phyloP scores from a whole-genome alignment of 2,888 invertebrate species.

The Drosophila niveifrons region DNA sequence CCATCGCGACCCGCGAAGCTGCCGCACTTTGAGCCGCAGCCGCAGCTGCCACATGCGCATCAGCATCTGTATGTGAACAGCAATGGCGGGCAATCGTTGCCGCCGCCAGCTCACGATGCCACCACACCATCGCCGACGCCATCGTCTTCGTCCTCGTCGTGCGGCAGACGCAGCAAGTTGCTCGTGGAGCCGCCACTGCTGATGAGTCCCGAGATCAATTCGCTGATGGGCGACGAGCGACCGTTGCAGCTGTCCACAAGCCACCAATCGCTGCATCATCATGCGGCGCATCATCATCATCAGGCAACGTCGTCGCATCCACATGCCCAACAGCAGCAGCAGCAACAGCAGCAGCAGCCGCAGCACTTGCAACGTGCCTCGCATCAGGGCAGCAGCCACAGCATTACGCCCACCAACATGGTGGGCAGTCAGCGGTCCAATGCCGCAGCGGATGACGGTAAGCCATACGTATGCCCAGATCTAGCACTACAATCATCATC shows the following conservation, averaged over 20 bases:
- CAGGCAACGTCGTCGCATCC: slow-evolving; percentile 38
- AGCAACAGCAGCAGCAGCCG: slow-evolving; percentile 45
- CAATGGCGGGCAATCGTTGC: slow-evolving; percentile 65
- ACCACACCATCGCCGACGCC: slow-evolving; percentile 70
- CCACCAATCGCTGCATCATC: slow-evolving; percentile 55
- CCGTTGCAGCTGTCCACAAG: slow-evolving; percentile 74
- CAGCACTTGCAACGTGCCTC: slow-evolving; percentile 50
- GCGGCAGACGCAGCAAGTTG: slow-evolving; percentile 71
- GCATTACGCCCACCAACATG: slow-evolving; percentile 66
- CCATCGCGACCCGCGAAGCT: slow-evolving; percentile 85
- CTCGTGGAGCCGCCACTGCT: slow-evolving; percentile 86
- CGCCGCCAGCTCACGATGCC: slow-evolving; percentile 71
- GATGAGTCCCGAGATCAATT: slow-evolving; percentile 89
- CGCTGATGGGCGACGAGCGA: slow-evolving; percentile 87
- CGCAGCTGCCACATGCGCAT: slow-evolving; percentile 31
- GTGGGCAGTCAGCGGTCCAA: slow-evolving; percentile 59
- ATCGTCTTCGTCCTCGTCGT: slow-evolving; percentile 70
- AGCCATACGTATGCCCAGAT: slow-evolving; percentile 65
- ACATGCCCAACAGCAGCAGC: slow-evolving; percentile 37
- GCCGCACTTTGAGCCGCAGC: slow-evolving; percentile 80
- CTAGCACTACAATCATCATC: slow-evolving; percentile 32
- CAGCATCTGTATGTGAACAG: slow-evolving; percentile 75
- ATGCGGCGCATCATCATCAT: slow-evolving; percentile 50
- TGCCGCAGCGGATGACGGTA: slow-evolving; percentile 72
- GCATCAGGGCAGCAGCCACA: slow-evolving; percentile 49